Evolutionary conservation across 1,140 invertebrate genomes (phyloP).

Genomic region (Papilio glaucus): DNA sequence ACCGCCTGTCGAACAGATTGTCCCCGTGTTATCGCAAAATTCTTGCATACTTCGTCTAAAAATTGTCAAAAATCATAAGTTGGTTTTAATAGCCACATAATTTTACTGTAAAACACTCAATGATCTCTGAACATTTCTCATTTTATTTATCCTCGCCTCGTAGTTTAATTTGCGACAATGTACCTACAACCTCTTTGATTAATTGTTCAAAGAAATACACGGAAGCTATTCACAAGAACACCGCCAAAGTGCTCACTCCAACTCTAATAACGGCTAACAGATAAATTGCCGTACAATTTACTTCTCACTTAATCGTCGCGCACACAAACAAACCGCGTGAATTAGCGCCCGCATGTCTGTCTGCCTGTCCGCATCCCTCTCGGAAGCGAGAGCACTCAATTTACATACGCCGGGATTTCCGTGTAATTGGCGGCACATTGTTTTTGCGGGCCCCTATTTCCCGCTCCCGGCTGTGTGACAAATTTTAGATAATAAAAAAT

Average conservation of each 20-base stretch:
- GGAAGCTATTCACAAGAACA: conserved; percentile 20
- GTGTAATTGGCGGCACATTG: conserved; percentile 13
- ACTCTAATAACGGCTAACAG: conserved; percentile 52
- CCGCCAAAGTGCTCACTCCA: conserved; percentile 31
- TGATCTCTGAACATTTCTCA: no score
- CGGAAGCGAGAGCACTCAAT: conserved; percentile 48
- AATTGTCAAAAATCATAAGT: no score
- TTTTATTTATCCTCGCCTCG: no score
- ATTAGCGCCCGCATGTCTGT: conserved; percentile 63
- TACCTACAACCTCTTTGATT: background rate
- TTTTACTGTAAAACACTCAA: no score
- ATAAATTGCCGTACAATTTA: conserved; percentile 68
- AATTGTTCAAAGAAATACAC: conserved; percentile 1
- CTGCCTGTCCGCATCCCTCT: conserved; percentile 61
- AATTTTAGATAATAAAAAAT: no score
- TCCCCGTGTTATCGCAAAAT: no score
- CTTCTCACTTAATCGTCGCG: conserved; percentile 51
- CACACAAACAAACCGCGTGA: conserved; percentile 42
- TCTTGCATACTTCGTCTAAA: no score
- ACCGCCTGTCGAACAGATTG: no score
- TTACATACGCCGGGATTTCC: conserved; percentile 52
- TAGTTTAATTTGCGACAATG: no score
- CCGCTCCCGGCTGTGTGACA: background rate
- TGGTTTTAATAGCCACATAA: no score
- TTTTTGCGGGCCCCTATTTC: conserved; percentile 24